phyloP scores from a whole-genome alignment of 2,888 invertebrate species.

The Melieria omissa region DNA sequence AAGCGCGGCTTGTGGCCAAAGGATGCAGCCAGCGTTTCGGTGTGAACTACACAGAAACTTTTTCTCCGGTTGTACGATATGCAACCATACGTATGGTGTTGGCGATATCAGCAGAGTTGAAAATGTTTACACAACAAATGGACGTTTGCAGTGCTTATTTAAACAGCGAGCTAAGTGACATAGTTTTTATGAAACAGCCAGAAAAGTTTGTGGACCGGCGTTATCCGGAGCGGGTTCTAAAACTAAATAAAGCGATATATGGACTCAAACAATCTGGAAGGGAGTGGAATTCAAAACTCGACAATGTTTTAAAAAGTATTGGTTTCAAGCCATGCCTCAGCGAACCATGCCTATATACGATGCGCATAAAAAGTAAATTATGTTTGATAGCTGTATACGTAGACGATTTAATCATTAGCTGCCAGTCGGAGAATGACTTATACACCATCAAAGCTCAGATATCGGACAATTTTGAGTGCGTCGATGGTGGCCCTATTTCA shows the following conservation, averaged over 20 bases:
- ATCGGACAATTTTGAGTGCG: conserved; percentile 25
- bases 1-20: conserved; percentile 41
- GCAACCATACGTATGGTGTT: conserved; percentile 42
- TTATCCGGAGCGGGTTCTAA: conserved; percentile 43
- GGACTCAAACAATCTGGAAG: conserved; percentile 47
- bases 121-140: conserved; percentile 41
- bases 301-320: conserved; percentile 33
- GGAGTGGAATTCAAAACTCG: conserved; percentile 45
- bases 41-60: conserved; percentile 36
- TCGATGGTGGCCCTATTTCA: conserved; percentile 29
- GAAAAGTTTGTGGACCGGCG: conserved; percentile 36
- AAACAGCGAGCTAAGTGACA: conserved; percentile 40
- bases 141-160: conserved; percentile 41
- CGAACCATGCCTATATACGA: conserved; percentile 44
- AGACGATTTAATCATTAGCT: conserved; percentile 27
- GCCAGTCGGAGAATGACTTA: conserved; percentile 10
- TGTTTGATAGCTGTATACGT: conserved; percentile 27
- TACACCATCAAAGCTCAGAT: conserved; percentile 20
- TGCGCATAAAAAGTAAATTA: conserved; percentile 4
- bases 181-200: conserved; percentile 44
- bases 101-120: conserved; percentile 39
- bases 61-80: conserved; percentile 32
- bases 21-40: conserved; percentile 42
- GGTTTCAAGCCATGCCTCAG: conserved; percentile 39
- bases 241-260: conserved; percentile 47